Conservation (phyloP, 2,888 invertebrate genomes). For the Acrobeloides nanus region DNA sequence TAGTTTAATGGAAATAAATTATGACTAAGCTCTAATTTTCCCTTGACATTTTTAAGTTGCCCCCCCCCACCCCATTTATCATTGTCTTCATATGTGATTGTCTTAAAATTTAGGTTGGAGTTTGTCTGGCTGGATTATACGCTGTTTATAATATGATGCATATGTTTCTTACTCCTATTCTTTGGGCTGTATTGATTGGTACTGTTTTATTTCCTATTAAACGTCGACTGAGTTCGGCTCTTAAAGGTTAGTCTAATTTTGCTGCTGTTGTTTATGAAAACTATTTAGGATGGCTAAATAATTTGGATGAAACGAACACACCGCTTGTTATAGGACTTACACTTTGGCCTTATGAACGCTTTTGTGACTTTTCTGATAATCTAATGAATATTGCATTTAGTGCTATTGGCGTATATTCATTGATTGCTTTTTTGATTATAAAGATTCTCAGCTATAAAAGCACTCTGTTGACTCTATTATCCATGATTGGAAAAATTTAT, state of each 20-base stretch:
- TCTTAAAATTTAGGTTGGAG: slow-evolving; percentile 32
- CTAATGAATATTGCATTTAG: slow-evolving; percentile 24
- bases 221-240: slow-evolving; percentile 19
- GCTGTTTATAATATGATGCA: slow-evolving; percentile 65
- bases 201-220: slow-evolving; percentile 66
- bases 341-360: slow-evolving; percentile 63
- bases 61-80: too few relatives aligned
- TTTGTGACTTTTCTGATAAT: slow-evolving; percentile 10
- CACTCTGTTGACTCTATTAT: slow-evolving; percentile 39
- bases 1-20: too few relatives aligned
- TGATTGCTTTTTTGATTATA: slow-evolving; percentile 34
- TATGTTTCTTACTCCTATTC: slow-evolving; percentile 69
- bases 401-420: slow-evolving; percentile 31
- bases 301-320: slow-evolving; percentile 52
- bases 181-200: slow-evolving; percentile 94
- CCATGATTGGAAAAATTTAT: slow-evolving; percentile 39
- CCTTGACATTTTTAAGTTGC: too few relatives aligned
- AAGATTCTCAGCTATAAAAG: slow-evolving; percentile 47
- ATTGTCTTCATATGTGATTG: background rate
- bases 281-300: slow-evolving; percentile 35
- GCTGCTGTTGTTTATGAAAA: background rate
- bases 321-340: slow-evolving; percentile 57
- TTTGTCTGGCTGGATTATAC: slow-evolving; percentile 62
- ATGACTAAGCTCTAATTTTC: too few relatives aligned
- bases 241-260: slow-evolving; percentile 16